Base-by-base conservation (phyloP, 2,797 vertebrate species). In the Acropternis orthonyx region DNA sequence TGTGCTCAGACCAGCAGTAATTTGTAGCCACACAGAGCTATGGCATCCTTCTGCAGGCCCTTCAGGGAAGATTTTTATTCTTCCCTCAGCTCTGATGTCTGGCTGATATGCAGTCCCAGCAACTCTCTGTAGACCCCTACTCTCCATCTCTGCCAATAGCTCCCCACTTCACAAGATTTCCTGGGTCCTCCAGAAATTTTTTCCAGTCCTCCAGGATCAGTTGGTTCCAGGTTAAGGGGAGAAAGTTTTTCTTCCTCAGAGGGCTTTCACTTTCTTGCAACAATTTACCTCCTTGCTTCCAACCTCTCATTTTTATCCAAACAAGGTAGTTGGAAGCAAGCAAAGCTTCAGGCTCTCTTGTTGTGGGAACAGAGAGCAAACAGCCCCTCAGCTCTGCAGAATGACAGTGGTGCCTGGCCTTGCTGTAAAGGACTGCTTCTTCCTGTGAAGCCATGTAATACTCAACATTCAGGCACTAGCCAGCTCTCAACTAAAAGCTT, bases 291-390 rank as follows among this genome's bases (percentile, higher is more conserved):
- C 28, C 56, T 37, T 49, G 16, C 44, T 85, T 94, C 67, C 36
- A 48, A 34, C 23, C 12, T 76, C 56, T 83, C 5, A 3, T 46
- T 93, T 83, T 85, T 46, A 49, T 26, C 10, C 3, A 7, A 43
- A 65, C 3, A n/a, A 58, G 56, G 13, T 39, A 48, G 7, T 14
- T 66, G 17, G 12, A 22, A 85, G 8, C 18, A 80, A 71, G 21
- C 44, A 52, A 68, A 71, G 67, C 8, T 4, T 44, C 22, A 22
- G 44, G 14, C 23, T 74, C 0, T 0, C 5, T 58, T 82, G 3
- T 23, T 85, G 37, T 20, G n/a, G 36, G 36, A 79, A 48, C 6
- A 43, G 37, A 73, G 36, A 63, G 4, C 0, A 3, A 85, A 26
- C n/a, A 52, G 34, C 41, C 41, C 32, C 12, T 63, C 39, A 23